Conservation (phyloP, 2,797 vertebrate species). For the Pagetopsis macropterus region DNA sequence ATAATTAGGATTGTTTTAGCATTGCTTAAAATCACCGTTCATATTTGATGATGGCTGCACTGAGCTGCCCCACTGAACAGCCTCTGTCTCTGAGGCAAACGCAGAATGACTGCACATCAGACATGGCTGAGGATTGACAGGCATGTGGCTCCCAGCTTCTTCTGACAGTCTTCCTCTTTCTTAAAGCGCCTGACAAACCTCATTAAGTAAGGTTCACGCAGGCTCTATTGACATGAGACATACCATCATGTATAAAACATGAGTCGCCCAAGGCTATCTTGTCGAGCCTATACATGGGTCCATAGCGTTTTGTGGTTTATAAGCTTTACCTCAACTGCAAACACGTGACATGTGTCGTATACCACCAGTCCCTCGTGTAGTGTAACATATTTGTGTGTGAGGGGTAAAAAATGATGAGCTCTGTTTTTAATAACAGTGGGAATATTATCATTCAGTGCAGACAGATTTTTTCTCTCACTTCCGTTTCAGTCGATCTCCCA, state of each 20-base stretch:
- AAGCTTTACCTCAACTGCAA: slow-evolving; percentile 13
- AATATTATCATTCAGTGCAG: slow-evolving; percentile 47
- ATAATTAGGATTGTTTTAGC: slow-evolving; percentile 61
- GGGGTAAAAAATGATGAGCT: slow-evolving; percentile 4
- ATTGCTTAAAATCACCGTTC: slow-evolving; percentile 48
- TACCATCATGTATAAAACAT: slow-evolving; percentile 70
- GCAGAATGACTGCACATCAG: slow-evolving; percentile 76
- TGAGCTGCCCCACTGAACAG: slow-evolving; percentile 40
- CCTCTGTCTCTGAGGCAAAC: slow-evolving; percentile 69
- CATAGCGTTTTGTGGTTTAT: slow-evolving; percentile 6
- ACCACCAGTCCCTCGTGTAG: slow-evolving; percentile 2
- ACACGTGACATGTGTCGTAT: slow-evolving; percentile 34
- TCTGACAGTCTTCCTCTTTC: slow-evolving; percentile 56
- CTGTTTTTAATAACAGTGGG: slow-evolving; percentile 30
- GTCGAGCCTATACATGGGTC: slow-evolving; percentile 10
- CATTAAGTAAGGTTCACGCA: slow-evolving; percentile 63
- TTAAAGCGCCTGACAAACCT: slow-evolving; percentile 70
- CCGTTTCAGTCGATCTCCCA: slow-evolving; percentile 48
- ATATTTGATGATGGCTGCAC: slow-evolving; percentile 65
- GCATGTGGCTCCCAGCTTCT: slow-evolving; percentile 71
- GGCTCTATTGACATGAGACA: slow-evolving; percentile 61
- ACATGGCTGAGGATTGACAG: slow-evolving; percentile 75
- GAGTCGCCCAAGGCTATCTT: slow-evolving; percentile 36
- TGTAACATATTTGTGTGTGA: slow-evolving; percentile 12
- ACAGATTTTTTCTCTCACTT: slow-evolving; percentile 44